These are phyloP conservation scores for Trachymyrmex septentrionalis DNA, from an alignment of 1,140 invertebrate species.

Conservation along the genomic window DNA sequence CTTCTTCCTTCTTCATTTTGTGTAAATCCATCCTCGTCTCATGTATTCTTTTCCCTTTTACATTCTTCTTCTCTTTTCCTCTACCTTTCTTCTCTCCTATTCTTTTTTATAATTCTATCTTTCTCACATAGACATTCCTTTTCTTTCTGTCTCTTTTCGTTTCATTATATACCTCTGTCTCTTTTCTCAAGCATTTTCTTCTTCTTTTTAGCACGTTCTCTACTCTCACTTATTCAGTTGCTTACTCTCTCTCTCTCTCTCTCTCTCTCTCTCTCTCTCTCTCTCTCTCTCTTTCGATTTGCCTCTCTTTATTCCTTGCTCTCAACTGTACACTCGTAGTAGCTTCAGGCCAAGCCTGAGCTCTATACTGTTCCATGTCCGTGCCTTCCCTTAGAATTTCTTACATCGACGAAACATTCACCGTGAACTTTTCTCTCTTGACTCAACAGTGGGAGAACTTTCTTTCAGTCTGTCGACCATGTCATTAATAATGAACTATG, in stretches of 20 bases:
- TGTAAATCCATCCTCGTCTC: background rate
- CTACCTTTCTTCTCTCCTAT: background rate
- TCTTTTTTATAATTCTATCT: background rate
- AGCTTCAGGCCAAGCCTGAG: conserved; percentile 53
- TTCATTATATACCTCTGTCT: conserved; percentile 10
- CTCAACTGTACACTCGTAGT: conserved; percentile 36
- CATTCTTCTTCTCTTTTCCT: background rate
- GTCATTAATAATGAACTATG: conserved; percentile 55
- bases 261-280: background rate
- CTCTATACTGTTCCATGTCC: conserved; percentile 45
- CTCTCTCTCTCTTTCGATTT: conserved; percentile 26
- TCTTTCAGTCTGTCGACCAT: conserved; percentile 15
- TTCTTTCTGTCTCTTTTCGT: background rate
- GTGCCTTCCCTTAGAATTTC: conserved; percentile 62
- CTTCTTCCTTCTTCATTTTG: background rate
- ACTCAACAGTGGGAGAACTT: conserved; percentile 28
- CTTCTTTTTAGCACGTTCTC: background rate
- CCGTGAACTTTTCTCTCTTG: conserved; percentile 39
- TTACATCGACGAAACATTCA: conserved; percentile 51
- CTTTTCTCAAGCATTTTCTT: background rate
- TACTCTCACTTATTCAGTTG: no score
- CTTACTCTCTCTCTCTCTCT: no score
- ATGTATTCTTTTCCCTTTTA: background rate
- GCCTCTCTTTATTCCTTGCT: conserved; percentile 19
- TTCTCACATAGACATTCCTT: background rate